Base-by-base conservation (phyloP, 2,797 vertebrate genomes). In the Pangasius mekongensis region DNA sequence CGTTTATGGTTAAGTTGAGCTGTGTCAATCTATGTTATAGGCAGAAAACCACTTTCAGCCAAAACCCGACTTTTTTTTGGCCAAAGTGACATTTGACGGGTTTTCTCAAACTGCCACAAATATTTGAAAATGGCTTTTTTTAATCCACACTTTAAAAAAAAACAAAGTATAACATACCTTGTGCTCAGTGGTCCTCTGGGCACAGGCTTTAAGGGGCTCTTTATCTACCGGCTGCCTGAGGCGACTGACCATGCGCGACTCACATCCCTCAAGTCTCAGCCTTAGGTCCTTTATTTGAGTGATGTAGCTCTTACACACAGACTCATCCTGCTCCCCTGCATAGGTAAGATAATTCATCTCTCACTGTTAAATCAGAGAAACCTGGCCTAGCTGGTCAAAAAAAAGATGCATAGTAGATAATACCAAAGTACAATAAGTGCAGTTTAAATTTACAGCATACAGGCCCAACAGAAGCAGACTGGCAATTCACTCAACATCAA, bases 311-410 rank as follows among this genome's bases (percentile, higher is more conserved):
- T 93, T 96, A 73, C 98, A 98, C 78, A 96, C 91, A 0, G 97
- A 96, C 94, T 98, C 97, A 0, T 98, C 97, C 89, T 98, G 97
- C 69, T 98, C 98, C 0, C 97, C 98, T 99, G 94, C 66, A 91
- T 6, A 69, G 82, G 14, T 0, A 3, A 73, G 11, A 86, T 14
- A 71, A 52, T 86, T 80, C 24, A 24, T 3, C 36, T 47, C 9
- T 69, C 58, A 83, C 5, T 69, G n/a, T 47, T 47, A 52, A 67
- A 64, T 0, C 33, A 83, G 60, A 62, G 24, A 64, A 64, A 24
- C 43, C 27, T 30, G 60, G 47, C 3, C 16, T 7, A 83, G 39
- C 2, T 18, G 3, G 39, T 66, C 47, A 67, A 54, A 69, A 8
- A 83, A 83, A 7, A 22, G n/a, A 69, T 36, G 5, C 14, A 52